A percentile compares a stretch with the other conserved stretches of the same genome.
These are phyloP conservation scores for Xenopus laevis DNA, from an alignment of 2,113 vertebrate species.

Conservation along the genomic window DNA sequence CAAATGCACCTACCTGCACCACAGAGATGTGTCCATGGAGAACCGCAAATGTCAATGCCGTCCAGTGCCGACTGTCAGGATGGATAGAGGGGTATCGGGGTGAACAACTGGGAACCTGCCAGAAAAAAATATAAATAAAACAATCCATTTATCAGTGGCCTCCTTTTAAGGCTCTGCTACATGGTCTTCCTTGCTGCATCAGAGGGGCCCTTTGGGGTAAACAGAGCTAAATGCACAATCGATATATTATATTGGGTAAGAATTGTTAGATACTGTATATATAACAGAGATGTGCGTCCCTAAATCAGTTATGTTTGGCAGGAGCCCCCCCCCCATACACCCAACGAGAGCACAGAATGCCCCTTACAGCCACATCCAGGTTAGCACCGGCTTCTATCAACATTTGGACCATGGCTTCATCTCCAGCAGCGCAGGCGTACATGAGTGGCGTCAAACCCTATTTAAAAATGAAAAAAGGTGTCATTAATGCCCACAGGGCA, in stretches of 20 bases:
- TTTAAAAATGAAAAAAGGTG: neutral
- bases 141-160: too few species aligned
- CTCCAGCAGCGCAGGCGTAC: conserved; percentile 93
- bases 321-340: neutral
- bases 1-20: conserved; percentile 76
- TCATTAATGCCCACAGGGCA: too few species aligned
- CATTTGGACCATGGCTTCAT: conserved; percentile 98
- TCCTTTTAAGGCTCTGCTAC: too few species aligned
- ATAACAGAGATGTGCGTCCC: too few species aligned
- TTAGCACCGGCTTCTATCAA: conserved; percentile 92
- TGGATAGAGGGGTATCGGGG: conserved; percentile 83
- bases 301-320: too few species aligned
- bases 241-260: too few species aligned
- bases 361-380: conserved; percentile 71
- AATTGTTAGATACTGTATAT: too few species aligned
- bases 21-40: conserved; percentile 93
- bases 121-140: too few species aligned
- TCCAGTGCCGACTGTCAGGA: conserved; percentile 94
- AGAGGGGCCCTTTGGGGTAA: too few species aligned
- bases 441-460: conserved; percentile 96
- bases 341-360: neutral
- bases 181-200: too few species aligned
- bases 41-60: conserved; percentile 86
- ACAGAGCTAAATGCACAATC: too few species aligned
- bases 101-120: conserved; percentile 81